Evolutionary conservation across 2,888 invertebrate species (phyloP).

Genomic region (Platycheirus albimanus): DNA sequence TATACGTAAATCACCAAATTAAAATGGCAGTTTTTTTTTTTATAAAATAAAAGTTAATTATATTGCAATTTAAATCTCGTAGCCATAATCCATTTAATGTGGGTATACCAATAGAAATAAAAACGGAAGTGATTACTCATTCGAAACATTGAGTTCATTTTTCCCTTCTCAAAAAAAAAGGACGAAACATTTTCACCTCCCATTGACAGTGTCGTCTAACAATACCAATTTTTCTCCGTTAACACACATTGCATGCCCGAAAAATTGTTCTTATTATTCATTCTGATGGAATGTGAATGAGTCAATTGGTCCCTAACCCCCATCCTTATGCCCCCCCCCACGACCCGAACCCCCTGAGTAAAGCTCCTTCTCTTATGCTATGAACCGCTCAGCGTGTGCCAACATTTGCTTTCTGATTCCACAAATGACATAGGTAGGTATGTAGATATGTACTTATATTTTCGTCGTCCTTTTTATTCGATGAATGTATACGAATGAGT

Average conservation of each 20-base stretch:
- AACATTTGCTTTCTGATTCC: conserved; percentile 53
- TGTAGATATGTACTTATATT: background rate
- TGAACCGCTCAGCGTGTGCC: conserved; percentile 30
- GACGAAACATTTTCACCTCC: background rate
- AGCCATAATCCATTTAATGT: background rate
- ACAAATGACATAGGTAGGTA: conserved; percentile 44
- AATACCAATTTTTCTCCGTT: conserved; percentile 39
- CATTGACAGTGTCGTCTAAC: background rate
- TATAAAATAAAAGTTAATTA: too few relatives aligned
- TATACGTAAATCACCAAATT: background rate
- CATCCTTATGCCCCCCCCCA: background rate
- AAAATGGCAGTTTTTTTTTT: conserved; percentile 12
- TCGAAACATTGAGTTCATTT: background rate
- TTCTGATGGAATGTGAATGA: conserved; percentile 52
- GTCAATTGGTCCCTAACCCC: conserved; percentile 32
- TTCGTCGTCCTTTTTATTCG: conserved; percentile 24
- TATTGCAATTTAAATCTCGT: conserved; percentile 13
- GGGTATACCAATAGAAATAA: background rate
- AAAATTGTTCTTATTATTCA: conserved; percentile 29
- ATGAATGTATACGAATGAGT: conserved; percentile 61
- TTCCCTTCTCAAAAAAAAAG: background rate
- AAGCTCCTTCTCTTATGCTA: background rate
- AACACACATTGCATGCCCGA: conserved; percentile 43
- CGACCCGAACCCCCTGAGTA: too few relatives aligned
- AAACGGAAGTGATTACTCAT: conserved; percentile 49